Base-by-base conservation (phyloP, 1,140 invertebrate genomes). In the Lordiphosa stackelbergi region DNA sequence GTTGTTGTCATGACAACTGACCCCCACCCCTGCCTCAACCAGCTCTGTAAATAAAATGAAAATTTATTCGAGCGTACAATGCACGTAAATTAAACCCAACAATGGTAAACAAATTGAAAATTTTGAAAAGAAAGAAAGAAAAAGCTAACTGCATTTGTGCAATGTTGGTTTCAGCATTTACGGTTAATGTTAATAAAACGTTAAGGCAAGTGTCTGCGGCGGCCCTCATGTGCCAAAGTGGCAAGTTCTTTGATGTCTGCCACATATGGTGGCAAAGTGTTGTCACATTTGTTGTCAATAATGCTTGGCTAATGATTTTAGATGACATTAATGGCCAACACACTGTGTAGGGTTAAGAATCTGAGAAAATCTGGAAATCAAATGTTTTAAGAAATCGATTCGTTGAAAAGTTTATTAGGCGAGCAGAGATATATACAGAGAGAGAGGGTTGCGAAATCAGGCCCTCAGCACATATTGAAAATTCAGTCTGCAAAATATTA, bases 101-200 rank as follows among this genome's bases (percentile, higher is more conserved):
- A 52, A 58, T 46, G 35, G 35, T 53, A 42, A 53, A 53, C 28
- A 41, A 58, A 69, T 55, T 47, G 42, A 51, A 64, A 40, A 62
- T 38, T 51, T 31, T 5, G 4, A 24, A 24, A 24, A 24, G 22
- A 5, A 38, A 16, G 11, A 13, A 36, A 49, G 19, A 19, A 19
- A 19, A 19, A 31, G 6, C 16, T 24, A 60, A 55, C 42, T 46
- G 45, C 24, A 49, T 31, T 54, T 51, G 8, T 28, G 7, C 16
- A 31, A 7, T 13, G 41, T 35, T 53, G 51, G 53, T 48, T 49
- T 64, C 46, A 49, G 49, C 48, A 64, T 59, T 73, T 57, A 62
- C 71, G 56, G 73, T 75, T 74, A 70, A 74, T 74, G 73, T 75
- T 74, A 70, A 74, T 74, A 66, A 66, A 73, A 73, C 57, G 22